phyloP scores from a whole-genome alignment of 1,140 invertebrate species.

The Orussus abietinus region DNA sequence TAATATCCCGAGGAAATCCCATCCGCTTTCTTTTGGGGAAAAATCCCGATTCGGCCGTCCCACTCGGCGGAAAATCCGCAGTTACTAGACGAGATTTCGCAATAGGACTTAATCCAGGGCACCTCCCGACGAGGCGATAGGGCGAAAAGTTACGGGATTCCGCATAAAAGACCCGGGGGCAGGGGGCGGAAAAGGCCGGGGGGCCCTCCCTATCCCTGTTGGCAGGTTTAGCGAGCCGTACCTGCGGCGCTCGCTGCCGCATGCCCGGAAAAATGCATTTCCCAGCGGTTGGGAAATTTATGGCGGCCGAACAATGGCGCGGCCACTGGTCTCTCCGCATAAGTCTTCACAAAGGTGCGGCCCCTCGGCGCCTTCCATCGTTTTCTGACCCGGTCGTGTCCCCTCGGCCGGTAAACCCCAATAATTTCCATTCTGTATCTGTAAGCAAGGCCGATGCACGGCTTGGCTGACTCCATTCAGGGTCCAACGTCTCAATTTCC shows the following conservation, averaged over 20 bases:
- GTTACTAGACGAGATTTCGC: too few species aligned
- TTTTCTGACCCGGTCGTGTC: slow-evolving; percentile 21
- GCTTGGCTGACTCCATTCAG: too few species aligned
- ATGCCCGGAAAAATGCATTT: slow-evolving; percentile 38
- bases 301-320: slow-evolving; percentile 32
- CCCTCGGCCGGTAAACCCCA: slow-evolving; percentile 21
- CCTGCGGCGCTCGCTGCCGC: slow-evolving; percentile 22
- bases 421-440: slow-evolving; percentile 34
- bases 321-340: slow-evolving; percentile 17
- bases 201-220: too few species aligned
- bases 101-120: too few species aligned
- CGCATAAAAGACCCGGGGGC: not conserved
- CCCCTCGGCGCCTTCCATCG: slow-evolving; percentile 2
- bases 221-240: slow-evolving; percentile 4
- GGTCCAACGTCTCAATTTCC: slow-evolving; percentile 32
- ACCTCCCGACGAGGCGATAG: not conserved
- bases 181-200: too few species aligned
- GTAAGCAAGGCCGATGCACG: too few species aligned
- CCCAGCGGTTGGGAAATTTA: slow-evolving; percentile 39
- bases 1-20: too few species aligned
- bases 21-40: too few species aligned
- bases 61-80: too few species aligned
- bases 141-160: not conserved
- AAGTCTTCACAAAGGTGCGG: slow-evolving; percentile 8
- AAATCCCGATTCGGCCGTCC: too few species aligned